Percentiles rank a stretch among this genome's conserved stretches.
These are phyloP conservation scores for Marronus borbonicus DNA, from an alignment of 2,888 invertebrate species.

Conservation along the genomic window DNA sequence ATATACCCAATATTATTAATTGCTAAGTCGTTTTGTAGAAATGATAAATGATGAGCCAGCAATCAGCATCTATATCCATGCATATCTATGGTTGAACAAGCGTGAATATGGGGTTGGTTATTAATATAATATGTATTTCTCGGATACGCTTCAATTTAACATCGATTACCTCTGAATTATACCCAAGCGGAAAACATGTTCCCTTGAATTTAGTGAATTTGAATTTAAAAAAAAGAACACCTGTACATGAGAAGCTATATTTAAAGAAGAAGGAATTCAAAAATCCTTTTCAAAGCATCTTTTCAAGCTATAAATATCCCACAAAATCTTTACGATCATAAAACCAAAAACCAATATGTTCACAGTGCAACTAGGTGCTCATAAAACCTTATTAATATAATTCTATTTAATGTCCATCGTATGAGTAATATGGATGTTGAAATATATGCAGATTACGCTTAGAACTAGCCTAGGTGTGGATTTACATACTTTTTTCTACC, in stretches of 20 bases:
- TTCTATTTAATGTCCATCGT: slow-evolving; percentile 2
- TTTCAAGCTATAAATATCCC: slow-evolving; percentile 16
- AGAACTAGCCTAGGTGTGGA: slow-evolving; percentile 33
- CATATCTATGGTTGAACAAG: slow-evolving; percentile 37
- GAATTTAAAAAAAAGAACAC: too few relatives aligned
- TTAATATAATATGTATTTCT: background rate
- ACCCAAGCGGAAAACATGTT: background rate
- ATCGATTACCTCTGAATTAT: slow-evolving; percentile 28
- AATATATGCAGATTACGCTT: slow-evolving; percentile 38
- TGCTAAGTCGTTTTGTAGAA: slow-evolving; percentile 50
- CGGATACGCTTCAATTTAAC: slow-evolving; percentile 22
- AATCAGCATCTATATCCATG: slow-evolving; percentile 8
- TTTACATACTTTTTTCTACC: slow-evolving; percentile 35
- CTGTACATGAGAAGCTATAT: too few relatives aligned
- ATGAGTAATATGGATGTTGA: slow-evolving; percentile 30
- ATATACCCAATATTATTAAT: slow-evolving; percentile 55
- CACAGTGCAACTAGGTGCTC: background rate
- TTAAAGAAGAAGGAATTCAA: background rate
- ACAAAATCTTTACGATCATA: slow-evolving; percentile 1
- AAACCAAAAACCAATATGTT: slow-evolving; percentile 12
- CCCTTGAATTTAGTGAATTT: too few relatives aligned
- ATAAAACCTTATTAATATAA: slow-evolving; percentile 9
- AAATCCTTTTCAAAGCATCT: slow-evolving; percentile 1
- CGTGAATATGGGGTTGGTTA: slow-evolving; percentile 18
- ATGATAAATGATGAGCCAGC: slow-evolving; percentile 46